These are phyloP conservation scores for Stenchaetothrips biformis DNA, from an alignment of 2,888 invertebrate genomes.

Conservation along the genomic window DNA sequence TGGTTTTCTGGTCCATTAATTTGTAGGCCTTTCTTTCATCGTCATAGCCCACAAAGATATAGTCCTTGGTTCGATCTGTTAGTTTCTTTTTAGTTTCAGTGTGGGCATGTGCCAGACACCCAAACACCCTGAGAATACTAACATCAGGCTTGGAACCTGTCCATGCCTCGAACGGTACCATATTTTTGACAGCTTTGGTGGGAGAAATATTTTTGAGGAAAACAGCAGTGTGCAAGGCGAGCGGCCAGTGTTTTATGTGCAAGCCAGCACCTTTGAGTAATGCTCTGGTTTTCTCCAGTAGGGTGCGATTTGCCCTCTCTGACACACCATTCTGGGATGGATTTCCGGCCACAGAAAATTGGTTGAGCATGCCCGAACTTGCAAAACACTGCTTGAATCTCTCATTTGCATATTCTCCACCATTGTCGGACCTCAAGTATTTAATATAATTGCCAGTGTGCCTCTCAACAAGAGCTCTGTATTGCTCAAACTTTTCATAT, in stretches of 20 bases:
- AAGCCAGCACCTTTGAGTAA: not conserved
- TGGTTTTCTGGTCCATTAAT: not conserved
- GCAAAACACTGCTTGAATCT: constrained; percentile 37
- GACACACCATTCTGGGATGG: constrained; percentile 42
- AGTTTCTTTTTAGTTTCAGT: not conserved
- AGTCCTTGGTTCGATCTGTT: not conserved
- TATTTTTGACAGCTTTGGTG: constrained; percentile 16
- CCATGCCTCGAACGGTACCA: constrained; percentile 8
- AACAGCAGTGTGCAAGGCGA: not conserved
- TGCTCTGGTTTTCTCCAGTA: not conserved
- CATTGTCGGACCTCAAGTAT: constrained; percentile 39
- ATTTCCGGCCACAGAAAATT: constrained; percentile 40
- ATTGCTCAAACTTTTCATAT: constrained; percentile 38
- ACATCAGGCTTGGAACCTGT: not conserved
- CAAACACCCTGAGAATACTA: not conserved
- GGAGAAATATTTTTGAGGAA: constrained; percentile 2
- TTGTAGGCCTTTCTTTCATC: not conserved
- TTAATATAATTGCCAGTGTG: constrained; percentile 38
- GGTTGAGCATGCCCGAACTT: constrained; percentile 40
- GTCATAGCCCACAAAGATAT: constrained; percentile 11
- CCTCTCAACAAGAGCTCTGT: constrained; percentile 40
- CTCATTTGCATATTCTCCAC: constrained; percentile 36
- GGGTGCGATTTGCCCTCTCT: constrained; percentile 13
- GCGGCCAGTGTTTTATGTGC: not conserved
- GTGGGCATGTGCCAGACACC: constrained; percentile 5